Evolutionary conservation across 2,113 vertebrate genomes (phyloP).

Genomic region (Jacana jacana): DNA sequence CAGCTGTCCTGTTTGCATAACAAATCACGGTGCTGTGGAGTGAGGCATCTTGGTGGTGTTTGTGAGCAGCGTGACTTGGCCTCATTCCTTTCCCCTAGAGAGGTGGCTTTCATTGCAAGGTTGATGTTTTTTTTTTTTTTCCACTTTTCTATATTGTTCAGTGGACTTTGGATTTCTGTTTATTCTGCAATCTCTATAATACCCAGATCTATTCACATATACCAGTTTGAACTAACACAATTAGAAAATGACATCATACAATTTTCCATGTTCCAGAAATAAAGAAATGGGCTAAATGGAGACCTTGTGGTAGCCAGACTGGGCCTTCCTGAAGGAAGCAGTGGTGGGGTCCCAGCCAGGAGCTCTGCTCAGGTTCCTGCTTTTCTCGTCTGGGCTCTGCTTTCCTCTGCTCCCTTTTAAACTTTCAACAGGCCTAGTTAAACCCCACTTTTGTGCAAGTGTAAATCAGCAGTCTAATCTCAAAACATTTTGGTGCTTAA

Average conservation of each 20-base stretch:
- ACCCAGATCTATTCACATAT: not conserved
- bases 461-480: not conserved
- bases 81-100: not conserved
- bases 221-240: not conserved
- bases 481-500: not conserved
- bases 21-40: not conserved
- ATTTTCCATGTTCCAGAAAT: not conserved
- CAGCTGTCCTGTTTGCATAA: not conserved
- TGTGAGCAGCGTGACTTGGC: not conserved
- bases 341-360: not conserved
- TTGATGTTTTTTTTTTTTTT: not conserved
- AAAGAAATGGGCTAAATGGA: not conserved
- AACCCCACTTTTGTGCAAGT: not conserved
- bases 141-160: not conserved
- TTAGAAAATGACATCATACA: not conserved
- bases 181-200: not conserved
- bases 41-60: not conserved
- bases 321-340: not conserved
- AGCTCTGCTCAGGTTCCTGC: not conserved
- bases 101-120: not conserved
- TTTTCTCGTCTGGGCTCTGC: not conserved
- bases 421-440: not conserved
- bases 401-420: not conserved
- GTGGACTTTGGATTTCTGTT: not conserved
- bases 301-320: not conserved